These are phyloP conservation scores for Apocheima hispidaria DNA, from an alignment of 2,888 invertebrate species.

Conservation along the genomic window DNA sequence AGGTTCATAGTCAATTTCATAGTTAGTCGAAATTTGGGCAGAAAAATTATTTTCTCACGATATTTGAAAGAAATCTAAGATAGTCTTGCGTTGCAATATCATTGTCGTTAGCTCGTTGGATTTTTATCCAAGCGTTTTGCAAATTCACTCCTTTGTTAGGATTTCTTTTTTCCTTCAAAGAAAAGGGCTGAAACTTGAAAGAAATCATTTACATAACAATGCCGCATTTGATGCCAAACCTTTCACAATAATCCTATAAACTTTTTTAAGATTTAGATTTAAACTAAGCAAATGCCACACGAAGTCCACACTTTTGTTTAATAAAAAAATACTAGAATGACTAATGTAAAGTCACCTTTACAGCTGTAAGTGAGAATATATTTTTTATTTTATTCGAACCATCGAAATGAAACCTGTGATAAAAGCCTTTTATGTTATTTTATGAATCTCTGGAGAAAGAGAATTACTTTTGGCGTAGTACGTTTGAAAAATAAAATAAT, in stretches of 20 bases:
- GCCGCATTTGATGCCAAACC: conserved; percentile 24
- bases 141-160: conserved; percentile 23
- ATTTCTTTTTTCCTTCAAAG: conserved; percentile 18
- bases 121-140: conserved; percentile 17
- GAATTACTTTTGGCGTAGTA: no score
- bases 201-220: conserved; percentile 28
- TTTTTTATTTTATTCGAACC: no score
- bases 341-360: not conserved
- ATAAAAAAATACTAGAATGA: not conserved
- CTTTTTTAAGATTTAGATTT: conserved; percentile 5
- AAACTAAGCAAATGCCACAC: not conserved
- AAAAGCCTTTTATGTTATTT: not conserved
- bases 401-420: not conserved
- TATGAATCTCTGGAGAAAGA: no score
- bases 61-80: not conserved
- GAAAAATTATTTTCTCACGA: not conserved
- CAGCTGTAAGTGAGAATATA: not conserved
- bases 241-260: conserved; percentile 24
- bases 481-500: not conserved
- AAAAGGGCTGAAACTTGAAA: conserved; percentile 29
- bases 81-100: not conserved
- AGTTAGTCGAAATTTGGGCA: no score
- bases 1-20: no score
- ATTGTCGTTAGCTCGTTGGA: conserved; percentile 1
- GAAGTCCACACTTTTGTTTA: not conserved